phyloP scores from a whole-genome alignment of 2,797 vertebrate species.

The Sardinella longiceps region DNA sequence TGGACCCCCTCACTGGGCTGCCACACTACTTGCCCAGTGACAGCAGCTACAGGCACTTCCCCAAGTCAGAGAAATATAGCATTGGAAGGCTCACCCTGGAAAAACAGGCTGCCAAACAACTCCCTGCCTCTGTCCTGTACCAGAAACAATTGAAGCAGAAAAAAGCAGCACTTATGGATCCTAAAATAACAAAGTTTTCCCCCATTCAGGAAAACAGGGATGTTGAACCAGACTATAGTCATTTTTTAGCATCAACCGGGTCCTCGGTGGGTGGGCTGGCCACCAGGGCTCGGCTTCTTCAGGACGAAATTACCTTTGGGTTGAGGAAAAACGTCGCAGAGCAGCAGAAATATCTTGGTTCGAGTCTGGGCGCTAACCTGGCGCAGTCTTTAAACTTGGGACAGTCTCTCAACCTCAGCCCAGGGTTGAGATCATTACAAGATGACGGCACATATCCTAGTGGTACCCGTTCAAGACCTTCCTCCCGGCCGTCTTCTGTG shows the following conservation, averaged over 20 bases:
- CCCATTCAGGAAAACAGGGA: constrained; percentile 97
- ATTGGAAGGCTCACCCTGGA: constrained; percentile 97
- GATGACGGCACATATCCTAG: constrained; percentile 94
- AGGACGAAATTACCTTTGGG: constrained; percentile 97
- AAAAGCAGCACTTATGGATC: constrained; percentile 89
- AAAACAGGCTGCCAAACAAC: constrained; percentile 98
- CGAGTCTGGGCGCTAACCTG: constrained; percentile 82
- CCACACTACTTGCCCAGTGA: constrained; percentile 94
- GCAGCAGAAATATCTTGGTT: constrained; percentile 94
- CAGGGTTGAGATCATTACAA: constrained; percentile 81
- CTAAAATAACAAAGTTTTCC: constrained; percentile 95
- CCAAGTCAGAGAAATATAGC: constrained; percentile 97
- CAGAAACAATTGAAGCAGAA: constrained; percentile 98
- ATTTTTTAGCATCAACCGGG: constrained; percentile 86
- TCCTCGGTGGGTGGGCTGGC: constrained; percentile 90
- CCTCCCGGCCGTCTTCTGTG: constrained; percentile 95
- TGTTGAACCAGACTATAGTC: constrained; percentile 91
- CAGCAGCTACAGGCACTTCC: constrained; percentile 90
- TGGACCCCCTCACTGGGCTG: constrained; percentile 89
- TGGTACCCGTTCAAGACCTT: constrained; percentile 90
- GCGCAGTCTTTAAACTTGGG: constrained; percentile 86
- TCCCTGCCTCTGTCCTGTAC: constrained; percentile 92
- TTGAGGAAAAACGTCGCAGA: constrained; percentile 96
- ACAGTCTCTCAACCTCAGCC: constrained; percentile 81
- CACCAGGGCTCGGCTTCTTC: constrained; percentile 91